Base-by-base conservation (phyloP, 2,888 invertebrate genomes). In the Tricholauxania praeusta region DNA sequence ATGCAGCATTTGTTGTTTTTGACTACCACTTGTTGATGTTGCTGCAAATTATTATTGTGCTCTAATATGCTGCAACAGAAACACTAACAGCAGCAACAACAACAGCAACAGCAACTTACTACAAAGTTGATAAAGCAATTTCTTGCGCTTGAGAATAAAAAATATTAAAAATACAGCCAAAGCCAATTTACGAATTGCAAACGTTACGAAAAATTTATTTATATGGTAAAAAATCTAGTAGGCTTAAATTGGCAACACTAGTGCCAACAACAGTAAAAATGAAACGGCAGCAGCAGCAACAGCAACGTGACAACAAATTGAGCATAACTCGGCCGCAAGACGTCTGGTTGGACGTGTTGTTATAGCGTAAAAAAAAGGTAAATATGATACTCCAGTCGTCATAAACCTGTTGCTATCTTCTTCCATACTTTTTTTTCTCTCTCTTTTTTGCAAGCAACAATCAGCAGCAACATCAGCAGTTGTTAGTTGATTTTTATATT, bases 261-360 rank as follows among this genome's bases (percentile, higher is more conserved):
- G 60, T 32, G 60, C 47, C 32, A 62, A 62, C 60, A 32, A 62
- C 15, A 22, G 39, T 39, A 62, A 32, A 62, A 28, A 39, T 28
- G 17, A 62, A 65, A 52, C 65, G n/a, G 65, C 65, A 65, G 52
- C n/a, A 32, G 65, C 60, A 12, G 7, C n/a, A 47, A 39, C 32
- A 47, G n/a, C 60, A 65, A 32, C 51, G 65, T 65, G 65, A 65
- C 65, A 65, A 65, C 65, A 65, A 65, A 65, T 66, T 53, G 66
- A n/a, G 32, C 39, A 53, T 52, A 66, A 66, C 17, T 66, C 66
- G 66, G 53, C 39, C 66, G 66, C 39, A 39, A 53, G 64, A 51
- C 51, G 39, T 39, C 39, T 5, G 39, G 39, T 39, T 39, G 39
- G 39, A 39, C 39, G 39, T 39, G 57, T 28, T 64, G 19, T 8